Conservation (phyloP, 2,113 vertebrate genomes). For the Coptodon rendalli region DNA sequence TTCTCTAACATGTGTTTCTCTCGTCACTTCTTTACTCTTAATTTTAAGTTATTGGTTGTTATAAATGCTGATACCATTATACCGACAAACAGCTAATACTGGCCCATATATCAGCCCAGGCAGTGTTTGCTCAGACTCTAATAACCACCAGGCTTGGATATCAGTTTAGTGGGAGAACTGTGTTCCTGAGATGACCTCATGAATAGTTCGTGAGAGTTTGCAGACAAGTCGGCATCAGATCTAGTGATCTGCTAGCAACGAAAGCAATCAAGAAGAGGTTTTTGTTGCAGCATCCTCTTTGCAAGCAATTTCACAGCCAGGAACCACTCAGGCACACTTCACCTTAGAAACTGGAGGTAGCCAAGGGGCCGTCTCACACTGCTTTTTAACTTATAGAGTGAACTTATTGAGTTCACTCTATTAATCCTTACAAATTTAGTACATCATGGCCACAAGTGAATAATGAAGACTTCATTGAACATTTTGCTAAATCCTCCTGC, state of each 20-base stretch:
- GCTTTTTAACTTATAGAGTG: neutral
- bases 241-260: neutral
- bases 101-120: neutral
- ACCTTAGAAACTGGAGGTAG: neutral
- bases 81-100: fast-evolving
- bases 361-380: neutral
- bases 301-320: neutral
- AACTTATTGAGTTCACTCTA: neutral
- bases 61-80: neutral
- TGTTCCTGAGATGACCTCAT: neutral
- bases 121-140: neutral
- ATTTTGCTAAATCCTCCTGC: neutral
- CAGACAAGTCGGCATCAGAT: neutral
- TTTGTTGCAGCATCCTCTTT: neutral
- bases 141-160: neutral
- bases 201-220: neutral
- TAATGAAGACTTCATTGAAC: neutral
- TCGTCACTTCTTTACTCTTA: neutral
- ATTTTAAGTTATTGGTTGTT: neutral
- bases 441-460: neutral
- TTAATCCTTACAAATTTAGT: neutral
- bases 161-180: neutral
- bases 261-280: neutral
- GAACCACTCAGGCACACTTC: neutral
- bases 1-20: neutral